Conservation (phyloP, 2,888 invertebrate species). For the Rhopalosiphum nymphaeae region DNA sequence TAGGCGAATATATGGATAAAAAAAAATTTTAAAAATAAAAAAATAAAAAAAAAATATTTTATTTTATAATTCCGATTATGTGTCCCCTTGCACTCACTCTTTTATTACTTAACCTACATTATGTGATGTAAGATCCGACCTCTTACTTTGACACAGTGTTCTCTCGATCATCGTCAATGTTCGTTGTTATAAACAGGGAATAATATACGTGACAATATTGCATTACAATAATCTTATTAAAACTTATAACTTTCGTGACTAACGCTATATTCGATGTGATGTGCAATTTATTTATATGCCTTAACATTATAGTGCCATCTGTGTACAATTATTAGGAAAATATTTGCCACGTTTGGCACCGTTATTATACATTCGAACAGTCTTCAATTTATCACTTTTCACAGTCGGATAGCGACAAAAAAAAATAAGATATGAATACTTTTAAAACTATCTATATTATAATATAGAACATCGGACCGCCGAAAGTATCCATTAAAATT, state of each 20-base stretch:
- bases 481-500: not conserved
- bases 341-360: not conserved
- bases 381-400: not conserved
- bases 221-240: not conserved
- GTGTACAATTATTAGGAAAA: not conserved
- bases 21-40: too few relatives aligned
- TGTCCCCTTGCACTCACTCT: not conserved
- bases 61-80: not conserved
- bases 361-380: not conserved
- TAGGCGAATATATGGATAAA: not conserved
- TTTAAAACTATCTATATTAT: not conserved
- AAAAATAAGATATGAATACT: not conserved
- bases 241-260: not conserved
- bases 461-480: not conserved
- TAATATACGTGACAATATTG: not conserved
- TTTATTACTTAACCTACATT: not conserved
- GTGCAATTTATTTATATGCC: not conserved
- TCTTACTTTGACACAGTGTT: not conserved
- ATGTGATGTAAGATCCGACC: not conserved
- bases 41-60: too few relatives aligned
- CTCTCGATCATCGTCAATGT: not conserved
- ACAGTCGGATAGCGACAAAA: not conserved
- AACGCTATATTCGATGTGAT: not conserved
- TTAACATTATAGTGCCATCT: not conserved
- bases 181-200: not conserved